Conservation (phyloP, 2,113 vertebrate species). For the Synodontis membranacea region DNA sequence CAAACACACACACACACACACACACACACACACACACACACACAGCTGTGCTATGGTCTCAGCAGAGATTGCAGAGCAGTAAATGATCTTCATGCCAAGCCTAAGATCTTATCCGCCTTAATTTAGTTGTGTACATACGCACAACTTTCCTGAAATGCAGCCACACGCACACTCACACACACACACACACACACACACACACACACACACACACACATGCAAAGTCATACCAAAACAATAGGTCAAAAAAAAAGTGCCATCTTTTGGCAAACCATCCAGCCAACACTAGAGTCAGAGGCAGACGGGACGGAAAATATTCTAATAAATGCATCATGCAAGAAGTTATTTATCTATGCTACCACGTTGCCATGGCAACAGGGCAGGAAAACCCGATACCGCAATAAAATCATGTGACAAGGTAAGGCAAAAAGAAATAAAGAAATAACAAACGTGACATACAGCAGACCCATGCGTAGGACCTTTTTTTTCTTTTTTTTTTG, state of each 20-base stretch:
- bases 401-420: constrained; percentile 44
- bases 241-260: not conserved
- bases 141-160: not conserved
- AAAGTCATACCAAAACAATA: constrained; percentile 26
- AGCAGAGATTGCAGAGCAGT: not conserved
- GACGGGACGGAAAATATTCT: constrained; percentile 10
- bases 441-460: too few relatives aligned
- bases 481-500: too few relatives aligned
- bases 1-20: not conserved
- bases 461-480: not conserved
- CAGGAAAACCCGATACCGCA: constrained; percentile 34
- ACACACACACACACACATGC: not conserved
- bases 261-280: constrained; percentile 31
- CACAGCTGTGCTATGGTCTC: not conserved
- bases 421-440: not conserved
- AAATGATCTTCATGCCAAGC: constrained; percentile 4
- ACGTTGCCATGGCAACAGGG: constrained; percentile 51
- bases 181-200: not conserved
- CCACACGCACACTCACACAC: too few relatives aligned
- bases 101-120: constrained; percentile 14
- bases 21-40: not conserved
- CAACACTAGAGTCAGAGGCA: constrained; percentile 33
- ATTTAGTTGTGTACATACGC: not conserved
- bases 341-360: constrained; percentile 48
- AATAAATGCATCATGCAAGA: constrained; percentile 40